Conservation (phyloP, 2,888 invertebrate species). For the Rhingia campestris region DNA sequence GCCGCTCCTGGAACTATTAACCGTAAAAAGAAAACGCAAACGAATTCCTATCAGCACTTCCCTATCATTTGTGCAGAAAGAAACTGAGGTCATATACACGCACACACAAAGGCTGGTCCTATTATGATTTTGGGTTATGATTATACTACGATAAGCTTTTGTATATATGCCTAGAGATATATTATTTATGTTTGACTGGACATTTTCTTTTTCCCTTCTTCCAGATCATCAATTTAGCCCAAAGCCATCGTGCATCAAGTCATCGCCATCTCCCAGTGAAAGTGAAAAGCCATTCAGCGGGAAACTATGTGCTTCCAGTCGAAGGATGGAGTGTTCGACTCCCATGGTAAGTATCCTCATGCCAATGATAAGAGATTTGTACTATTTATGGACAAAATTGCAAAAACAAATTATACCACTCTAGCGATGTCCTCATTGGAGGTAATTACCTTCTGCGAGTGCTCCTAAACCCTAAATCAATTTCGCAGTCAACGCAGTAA, state of each 20-base stretch:
- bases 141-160: neutral
- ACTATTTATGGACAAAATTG: neutral
- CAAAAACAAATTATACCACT: neutral
- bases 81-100: constrained; percentile 1
- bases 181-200: constrained; percentile 22
- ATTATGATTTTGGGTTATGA: constrained; percentile 8
- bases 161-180: neutral
- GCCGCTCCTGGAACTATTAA: constrained; percentile 38
- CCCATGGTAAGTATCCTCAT: constrained; percentile 47
- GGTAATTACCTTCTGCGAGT: neutral
- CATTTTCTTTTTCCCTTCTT: constrained; percentile 20
- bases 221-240: constrained; percentile 62
- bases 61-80: constrained; percentile 20
- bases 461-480: neutral
- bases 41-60: constrained; percentile 33
- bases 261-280: constrained; percentile 53
- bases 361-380: neutral
- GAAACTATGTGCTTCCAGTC: constrained; percentile 62
- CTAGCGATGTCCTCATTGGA: no score
- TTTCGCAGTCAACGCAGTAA: constrained; percentile 3
- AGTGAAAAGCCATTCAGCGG: constrained; percentile 51
- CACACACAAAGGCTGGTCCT: neutral
- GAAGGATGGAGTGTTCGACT: constrained; percentile 49
- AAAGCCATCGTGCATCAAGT: constrained; percentile 36
- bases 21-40: constrained; percentile 26